phyloP scores from a whole-genome alignment of 2,888 invertebrate genomes.

The Cheilosia impressa region DNA sequence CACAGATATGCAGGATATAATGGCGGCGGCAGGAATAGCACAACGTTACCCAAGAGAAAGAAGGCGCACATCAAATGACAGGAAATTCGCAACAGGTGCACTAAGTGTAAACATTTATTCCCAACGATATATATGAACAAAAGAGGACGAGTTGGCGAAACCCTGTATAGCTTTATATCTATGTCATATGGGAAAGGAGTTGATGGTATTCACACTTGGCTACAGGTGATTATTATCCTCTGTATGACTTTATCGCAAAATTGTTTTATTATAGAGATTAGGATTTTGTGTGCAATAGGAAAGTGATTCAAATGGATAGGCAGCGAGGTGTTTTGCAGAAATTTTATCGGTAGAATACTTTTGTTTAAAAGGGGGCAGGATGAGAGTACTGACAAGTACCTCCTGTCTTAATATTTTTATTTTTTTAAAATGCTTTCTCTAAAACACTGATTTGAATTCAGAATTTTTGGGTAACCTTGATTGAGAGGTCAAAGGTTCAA shows the following conservation, averaged over 20 bases:
- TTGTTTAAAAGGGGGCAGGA: no score
- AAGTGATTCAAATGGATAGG: background rate
- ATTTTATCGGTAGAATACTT: no score
- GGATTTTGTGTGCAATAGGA: background rate
- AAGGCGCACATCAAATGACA: slow-evolving; percentile 69
- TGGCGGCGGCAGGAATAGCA: slow-evolving; percentile 54
- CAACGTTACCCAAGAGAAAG: slow-evolving; percentile 56
- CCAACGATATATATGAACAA: slow-evolving; percentile 63
- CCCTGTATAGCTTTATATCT: background rate
- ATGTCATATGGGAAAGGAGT: slow-evolving; percentile 6
- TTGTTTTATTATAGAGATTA: slow-evolving; percentile 2
- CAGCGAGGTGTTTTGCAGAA: no score
- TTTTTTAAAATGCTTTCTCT: no score
- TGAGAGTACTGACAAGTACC: no score
- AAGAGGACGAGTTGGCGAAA: background rate
- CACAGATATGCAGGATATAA: slow-evolving; percentile 72
- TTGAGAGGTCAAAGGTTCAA: no score
- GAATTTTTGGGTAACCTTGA: no score
- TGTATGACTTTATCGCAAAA: slow-evolving; percentile 7
- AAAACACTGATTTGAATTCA: no score
- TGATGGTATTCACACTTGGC: slow-evolving; percentile 44
- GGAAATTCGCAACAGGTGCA: slow-evolving; percentile 73
- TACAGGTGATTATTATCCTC: background rate
- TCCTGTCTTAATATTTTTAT: no score
- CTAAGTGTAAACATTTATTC: slow-evolving; percentile 74